Evolutionary conservation across 2,888 invertebrate genomes (phyloP), one percentile per base, ranked within the genome.

Genomic region (Amorpha juglandis): DNA sequence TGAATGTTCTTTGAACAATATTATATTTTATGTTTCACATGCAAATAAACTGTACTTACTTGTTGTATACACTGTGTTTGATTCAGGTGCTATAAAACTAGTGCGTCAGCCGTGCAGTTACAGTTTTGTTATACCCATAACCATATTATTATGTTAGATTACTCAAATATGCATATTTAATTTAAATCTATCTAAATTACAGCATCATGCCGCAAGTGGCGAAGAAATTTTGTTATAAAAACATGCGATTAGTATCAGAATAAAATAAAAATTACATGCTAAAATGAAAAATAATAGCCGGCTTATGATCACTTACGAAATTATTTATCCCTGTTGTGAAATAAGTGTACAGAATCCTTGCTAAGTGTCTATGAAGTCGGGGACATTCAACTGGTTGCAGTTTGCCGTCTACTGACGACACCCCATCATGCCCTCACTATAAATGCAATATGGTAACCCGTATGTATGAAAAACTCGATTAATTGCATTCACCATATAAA

Each of bases 221-320:
- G 68, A 42, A 68, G 63, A 52, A 65, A 58, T 67, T 68, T 66
- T 53, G 67, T 72, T 67, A 71, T 63, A 68, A 62, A 63, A 65
- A 69, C 84, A 83, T 85, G 87, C 85, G 69, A 78, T 88, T 88
- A 89, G 85, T 88, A 76, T 69, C 71, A 73, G 78, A 73, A 70
- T 64, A 69, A 72, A 68, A 71, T 55, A 33, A 53, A 71, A 72
- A 74, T 67, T 64, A 70, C 86, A 86, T 87, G 86, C 87, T 78
- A 65, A 77, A 81, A 71, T 74, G 75, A 78, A 72, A 74, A 71
- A 27, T 3, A 74, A 81, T 58, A 83, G 88, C 91, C 91, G 92
- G 92, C 90, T 82, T 78, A 87, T 91, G 92, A 92, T 92, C 92
- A 92, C 92, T 89, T 86, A 89, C 89, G 74, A 75, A 73, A 71